Evolutionary conservation across 2,888 invertebrate genomes (phyloP), one percentile per base, ranked within the genome.

Genomic region (Ormyrus pomaceus): DNA sequence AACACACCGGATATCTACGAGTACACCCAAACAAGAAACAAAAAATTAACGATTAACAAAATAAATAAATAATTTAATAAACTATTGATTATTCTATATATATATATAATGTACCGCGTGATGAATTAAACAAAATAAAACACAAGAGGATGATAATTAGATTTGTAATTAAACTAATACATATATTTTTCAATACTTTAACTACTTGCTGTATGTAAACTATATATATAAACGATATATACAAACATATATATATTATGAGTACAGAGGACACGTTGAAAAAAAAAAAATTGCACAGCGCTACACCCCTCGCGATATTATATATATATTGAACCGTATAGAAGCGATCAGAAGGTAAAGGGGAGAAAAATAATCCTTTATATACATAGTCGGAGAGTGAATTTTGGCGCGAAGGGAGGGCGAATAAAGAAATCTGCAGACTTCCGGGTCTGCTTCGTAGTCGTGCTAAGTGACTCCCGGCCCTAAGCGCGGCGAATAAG

Each of bases 131-230:
- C 71, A 62, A 58, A 68, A 71, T 74, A 62, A 34, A 58, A 79
- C 66, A 83, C 72, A 79, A 85, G 83, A 86, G 80, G 82, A 86
- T 85, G 84, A 86, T 88, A 87, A 89, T 89, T 90, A 90, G 89
- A 89, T 89, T 89, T 90, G 88, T 89, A 90, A 89, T 89, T 88
- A 87, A 34, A 89, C 87, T 82, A 81, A 83, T 83, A 83, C 82
- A 88, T 89, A 90, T 89, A 90, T 90, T 90, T 90, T 90, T 90
- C 90, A 90, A 90, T 90, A 90, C 89, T 88, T 89, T 88, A 89
- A 89, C 88, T 90, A 90, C 88, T 89, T 85, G 87, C 88, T 90
- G 88, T 89, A 88, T 88, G 87, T 89, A 87, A 88, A 88, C 86
- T 86, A 87, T 86, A 66, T 69, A 74, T 45, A 68, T 8, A 65